phyloP scores from a whole-genome alignment of 2,888 invertebrate species.

The Nesidiocoris tenuis region DNA sequence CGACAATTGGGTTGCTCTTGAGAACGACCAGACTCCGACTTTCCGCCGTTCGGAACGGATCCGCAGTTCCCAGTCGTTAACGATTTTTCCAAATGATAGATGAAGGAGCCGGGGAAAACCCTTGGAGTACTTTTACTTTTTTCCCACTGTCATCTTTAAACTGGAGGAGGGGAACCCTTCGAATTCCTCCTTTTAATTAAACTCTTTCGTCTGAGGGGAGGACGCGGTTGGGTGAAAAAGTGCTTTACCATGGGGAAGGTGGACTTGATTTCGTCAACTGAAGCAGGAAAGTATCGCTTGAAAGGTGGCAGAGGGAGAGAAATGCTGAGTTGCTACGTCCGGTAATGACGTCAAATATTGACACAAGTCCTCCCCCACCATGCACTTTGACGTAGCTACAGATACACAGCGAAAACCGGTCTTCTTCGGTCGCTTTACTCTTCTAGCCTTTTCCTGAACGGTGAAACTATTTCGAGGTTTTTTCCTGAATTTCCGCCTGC shows the following conservation, averaged over 20 bases:
- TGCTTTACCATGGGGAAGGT: neutral
- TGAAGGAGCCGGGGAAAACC: neutral
- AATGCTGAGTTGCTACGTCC: slow-evolving; percentile 27
- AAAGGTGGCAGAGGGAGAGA: neutral
- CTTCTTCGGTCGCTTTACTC: no score
- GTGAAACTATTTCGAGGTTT: no score
- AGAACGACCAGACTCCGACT: neutral
- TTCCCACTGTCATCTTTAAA: neutral
- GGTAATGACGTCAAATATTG: slow-evolving; percentile 42
- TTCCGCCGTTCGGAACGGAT: neutral
- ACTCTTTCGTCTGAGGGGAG: neutral
- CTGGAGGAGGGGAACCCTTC: neutral
- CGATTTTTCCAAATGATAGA: neutral
- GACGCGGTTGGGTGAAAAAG: neutral
- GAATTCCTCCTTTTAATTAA: slow-evolving; percentile 11
- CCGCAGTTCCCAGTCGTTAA: neutral
- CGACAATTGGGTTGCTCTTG: neutral
- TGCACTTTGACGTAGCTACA: no score
- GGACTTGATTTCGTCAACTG: slow-evolving; percentile 35
- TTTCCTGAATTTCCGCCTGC: no score
- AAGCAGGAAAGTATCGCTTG: neutral
- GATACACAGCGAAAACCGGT: no score
- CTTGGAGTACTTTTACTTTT: neutral
- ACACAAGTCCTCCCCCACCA: slow-evolving; percentile 6
- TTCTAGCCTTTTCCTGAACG: no score